Evolutionary conservation across 2,113 vertebrate species (phyloP).

Genomic region (Menidia beryllina): DNA sequence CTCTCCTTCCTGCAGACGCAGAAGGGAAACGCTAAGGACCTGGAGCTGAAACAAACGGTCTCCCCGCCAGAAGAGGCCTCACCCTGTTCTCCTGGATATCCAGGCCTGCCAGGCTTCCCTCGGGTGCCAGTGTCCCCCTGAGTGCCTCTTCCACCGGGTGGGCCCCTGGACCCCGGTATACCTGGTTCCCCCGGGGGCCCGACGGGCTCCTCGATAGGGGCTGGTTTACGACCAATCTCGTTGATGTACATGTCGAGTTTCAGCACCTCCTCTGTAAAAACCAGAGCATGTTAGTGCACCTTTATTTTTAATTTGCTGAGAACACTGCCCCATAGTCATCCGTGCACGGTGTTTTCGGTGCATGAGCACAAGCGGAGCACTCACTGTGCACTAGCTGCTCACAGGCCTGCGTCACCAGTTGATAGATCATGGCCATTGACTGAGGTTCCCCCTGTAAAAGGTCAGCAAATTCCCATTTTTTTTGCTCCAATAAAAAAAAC

Average conservation of each 20-base stretch:
- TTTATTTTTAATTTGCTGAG: neutral
- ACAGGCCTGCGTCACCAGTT: slow-evolving; percentile 92
- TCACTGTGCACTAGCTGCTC: slow-evolving; percentile 91
- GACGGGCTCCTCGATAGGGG: slow-evolving; percentile 86
- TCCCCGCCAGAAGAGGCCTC: neutral
- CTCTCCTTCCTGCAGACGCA: slow-evolving; percentile 70
- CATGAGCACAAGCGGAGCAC: slow-evolving; percentile 47
- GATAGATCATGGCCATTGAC: slow-evolving; percentile 90
- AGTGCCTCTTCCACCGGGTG: slow-evolving; percentile 79
- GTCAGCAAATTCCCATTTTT: slow-evolving; percentile 7
- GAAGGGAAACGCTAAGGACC: neutral
- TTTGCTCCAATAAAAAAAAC: neutral
- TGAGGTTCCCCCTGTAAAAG: slow-evolving; percentile 89
- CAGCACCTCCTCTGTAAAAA: slow-evolving; percentile 86
- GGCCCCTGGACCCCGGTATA: slow-evolving; percentile 80
- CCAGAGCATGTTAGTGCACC: neutral
- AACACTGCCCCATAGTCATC: neutral
- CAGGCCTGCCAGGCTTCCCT: slow-evolving; percentile 77
- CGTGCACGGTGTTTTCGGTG: neutral
- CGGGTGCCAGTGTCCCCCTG: slow-evolving; percentile 78
- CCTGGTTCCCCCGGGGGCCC: slow-evolving; percentile 86
- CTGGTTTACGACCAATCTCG: slow-evolving; percentile 85
- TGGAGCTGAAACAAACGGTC: neutral
- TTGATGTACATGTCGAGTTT: slow-evolving; percentile 88
- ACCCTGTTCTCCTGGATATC: slow-evolving; percentile 89